Evolutionary conservation across 2,888 invertebrate species (phyloP).

Genomic region (Acanthopleura granulata): DNA sequence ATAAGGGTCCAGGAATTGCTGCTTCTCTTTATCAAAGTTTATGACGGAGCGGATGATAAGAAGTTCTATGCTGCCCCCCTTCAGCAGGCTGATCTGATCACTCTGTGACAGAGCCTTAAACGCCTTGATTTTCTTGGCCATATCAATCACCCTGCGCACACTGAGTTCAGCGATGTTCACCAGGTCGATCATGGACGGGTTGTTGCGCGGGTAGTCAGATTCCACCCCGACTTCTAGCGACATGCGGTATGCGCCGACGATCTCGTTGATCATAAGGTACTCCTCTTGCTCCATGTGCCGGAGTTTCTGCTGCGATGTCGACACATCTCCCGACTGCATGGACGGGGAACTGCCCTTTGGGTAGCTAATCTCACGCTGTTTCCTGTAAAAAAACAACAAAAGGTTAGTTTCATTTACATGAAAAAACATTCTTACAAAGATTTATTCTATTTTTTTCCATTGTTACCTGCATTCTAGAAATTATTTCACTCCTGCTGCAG

Average conservation of each 20-base stretch:
- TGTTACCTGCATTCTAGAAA: too few relatives aligned
- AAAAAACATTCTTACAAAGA: too few relatives aligned
- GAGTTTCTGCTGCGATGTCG: conserved; percentile 40
- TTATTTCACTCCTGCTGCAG: too few relatives aligned
- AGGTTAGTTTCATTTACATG: neutral
- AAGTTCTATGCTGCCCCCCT: conserved; percentile 97
- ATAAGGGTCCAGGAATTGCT: conserved; percentile 82
- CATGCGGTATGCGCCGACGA: conserved; percentile 62
- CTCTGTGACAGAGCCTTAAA: conserved; percentile 96
- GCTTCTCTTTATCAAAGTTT: conserved; percentile 90
- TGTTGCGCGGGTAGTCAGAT: conserved; percentile 54
- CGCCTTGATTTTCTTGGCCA: conserved; percentile 76
- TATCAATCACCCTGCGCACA: conserved; percentile 81
- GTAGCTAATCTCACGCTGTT: conserved; percentile 42
- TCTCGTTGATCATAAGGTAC: conserved; percentile 60
- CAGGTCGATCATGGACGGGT: conserved; percentile 62
- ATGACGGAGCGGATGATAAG: conserved; percentile 94
- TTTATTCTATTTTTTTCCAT: too few relatives aligned
- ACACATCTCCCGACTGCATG: conserved; percentile 53
- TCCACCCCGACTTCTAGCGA: conserved; percentile 66
- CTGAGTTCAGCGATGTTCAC: conserved; percentile 70
- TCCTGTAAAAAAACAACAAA: conserved; percentile 39
- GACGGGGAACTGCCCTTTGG: neutral
- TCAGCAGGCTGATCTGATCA: conserved; percentile 91
- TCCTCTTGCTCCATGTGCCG: conserved; percentile 60